Evolutionary conservation across 2,888 invertebrate genomes (phyloP), one percentile per base, ranked within the genome.

Genomic region (Mythimna albipuncta): DNA sequence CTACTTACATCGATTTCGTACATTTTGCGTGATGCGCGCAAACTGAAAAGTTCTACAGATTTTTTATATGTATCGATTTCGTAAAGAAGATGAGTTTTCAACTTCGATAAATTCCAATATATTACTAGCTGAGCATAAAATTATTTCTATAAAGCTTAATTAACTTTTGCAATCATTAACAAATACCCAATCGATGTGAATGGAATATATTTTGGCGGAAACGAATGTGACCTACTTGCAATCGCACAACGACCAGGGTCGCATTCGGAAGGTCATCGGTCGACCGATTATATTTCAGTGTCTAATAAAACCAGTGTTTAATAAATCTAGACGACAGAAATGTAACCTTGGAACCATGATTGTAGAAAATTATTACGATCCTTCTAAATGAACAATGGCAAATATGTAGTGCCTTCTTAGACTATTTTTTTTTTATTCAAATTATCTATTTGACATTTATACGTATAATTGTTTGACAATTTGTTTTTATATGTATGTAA

Each of bases 191-290:
- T 61, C 59, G 55, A 67, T 52, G 74, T 83, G 75, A 81, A 79
- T 79, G 83, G 74, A 74, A 47, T 57, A 55, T 55, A 62, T 64
- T 65, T 83, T 68, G 54, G 64, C 64, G 69, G 61, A 79, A 82
- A 62, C 55, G 21, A 44, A 64, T 72, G 32, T 83, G 80, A 79
- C 80, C 83, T 38, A 79, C 50, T 73, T 69, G 21, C n/a, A 35
- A 44, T 21, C 41, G 26, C 21, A 32, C 32, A 41, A 61, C 11
- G 54, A n/a, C 10, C 75, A 79, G 13, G 83, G 83, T 65, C 79
- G 64, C 11, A 13, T 32, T 58, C 41, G 32, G 58, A 83, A 82
- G 80, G 80, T 54, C 64, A 55, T 67, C 5, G 67, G 32, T 59
- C 21, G 44, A 66, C 7, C 55, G 16, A 61, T 26, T 13, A 10